These are phyloP conservation scores for Sycophaga agraensis DNA, from an alignment of 1,140 invertebrate genomes.

Conservation along the genomic window DNA sequence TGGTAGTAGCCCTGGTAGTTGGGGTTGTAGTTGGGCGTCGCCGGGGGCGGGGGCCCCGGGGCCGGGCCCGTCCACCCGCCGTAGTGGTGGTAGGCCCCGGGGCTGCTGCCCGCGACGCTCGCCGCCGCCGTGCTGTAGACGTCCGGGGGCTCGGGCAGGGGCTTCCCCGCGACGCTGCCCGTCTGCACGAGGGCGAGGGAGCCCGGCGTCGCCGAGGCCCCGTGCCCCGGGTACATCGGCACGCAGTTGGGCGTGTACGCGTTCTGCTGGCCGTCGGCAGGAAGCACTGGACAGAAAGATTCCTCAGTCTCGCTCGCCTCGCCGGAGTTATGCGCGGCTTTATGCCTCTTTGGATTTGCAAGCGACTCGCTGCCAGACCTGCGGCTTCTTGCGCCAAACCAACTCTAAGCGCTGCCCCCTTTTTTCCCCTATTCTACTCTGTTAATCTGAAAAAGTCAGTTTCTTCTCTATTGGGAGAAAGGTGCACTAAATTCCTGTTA, in stretches of 20 bases:
- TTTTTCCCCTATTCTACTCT: no score
- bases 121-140: constrained; percentile 4
- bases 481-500: no score
- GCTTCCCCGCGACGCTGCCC: neutral
- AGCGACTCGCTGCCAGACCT: no score
- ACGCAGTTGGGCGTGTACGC: constrained; percentile 51
- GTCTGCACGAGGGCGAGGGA: neutral
- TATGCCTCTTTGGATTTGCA: no score
- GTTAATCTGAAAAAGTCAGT: no score
- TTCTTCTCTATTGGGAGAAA: no score
- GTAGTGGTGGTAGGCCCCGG: constrained; percentile 14
- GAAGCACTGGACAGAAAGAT: constrained; percentile 40
- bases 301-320: no score
- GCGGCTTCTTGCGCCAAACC: no score
- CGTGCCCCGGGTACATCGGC: constrained; percentile 48
- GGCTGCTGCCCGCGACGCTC: constrained; percentile 6
- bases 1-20: constrained; percentile 72
- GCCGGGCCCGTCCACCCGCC: constrained; percentile 19
- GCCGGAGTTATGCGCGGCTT: no score
- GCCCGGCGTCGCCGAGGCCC: neutral
- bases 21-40: constrained; percentile 55
- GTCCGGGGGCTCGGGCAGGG: neutral
- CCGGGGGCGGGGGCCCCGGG: constrained; percentile 21
- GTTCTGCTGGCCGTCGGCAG: constrained; percentile 50
- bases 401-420: no score